Evolutionary conservation across 2,888 invertebrate genomes (phyloP), one percentile per base, ranked within the genome.

Genomic region (Phymatocera aterrima): DNA sequence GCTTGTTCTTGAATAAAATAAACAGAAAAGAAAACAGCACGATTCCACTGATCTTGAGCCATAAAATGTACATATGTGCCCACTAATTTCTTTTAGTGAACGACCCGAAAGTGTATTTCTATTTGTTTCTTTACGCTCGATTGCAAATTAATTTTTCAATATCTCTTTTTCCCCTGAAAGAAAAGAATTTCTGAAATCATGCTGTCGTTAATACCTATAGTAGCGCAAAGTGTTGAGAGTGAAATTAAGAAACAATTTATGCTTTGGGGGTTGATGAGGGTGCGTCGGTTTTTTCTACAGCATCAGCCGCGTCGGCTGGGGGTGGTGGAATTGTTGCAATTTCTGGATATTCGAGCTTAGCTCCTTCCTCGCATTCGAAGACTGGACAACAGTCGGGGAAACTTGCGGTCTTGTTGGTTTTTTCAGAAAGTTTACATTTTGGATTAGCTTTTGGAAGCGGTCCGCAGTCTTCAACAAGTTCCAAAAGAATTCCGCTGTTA

Each of bases 391-490:
- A 97, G 40, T 92, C 93, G 6, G 97, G 97, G 94, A 97, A 97
- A 0, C 95, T 91, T 1, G 97, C 97, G 8, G 97, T 96, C 91
- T 97, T 97, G 93, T 97, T 97, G 87, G 97, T 97, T 90, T 96
- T 96, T 5, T 96, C 96, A 91, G 93, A 96, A 80, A 97, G 93
- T 91, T 97, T 96, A 94, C 97, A 97, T 89, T 96, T 96, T 82
- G 95, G 95, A 91, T 97, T 97, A 81, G 96, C 94, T 83, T 97
- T 93, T 4, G 97, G 97, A 82, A 97, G 93, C 21, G 97, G 97
- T 12, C 97, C 97, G 87, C 97, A 97, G 91, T 97, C 97, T 88
- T 97, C 96, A 0, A 97, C 97, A 84, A 96, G 92, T 91, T 97
- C 97, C 83, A 97, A 92, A 0, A 97, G 93, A 86, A 95, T 94